Conservation (phyloP, 2,797 vertebrate species). For the Margarornis squamiger region DNA sequence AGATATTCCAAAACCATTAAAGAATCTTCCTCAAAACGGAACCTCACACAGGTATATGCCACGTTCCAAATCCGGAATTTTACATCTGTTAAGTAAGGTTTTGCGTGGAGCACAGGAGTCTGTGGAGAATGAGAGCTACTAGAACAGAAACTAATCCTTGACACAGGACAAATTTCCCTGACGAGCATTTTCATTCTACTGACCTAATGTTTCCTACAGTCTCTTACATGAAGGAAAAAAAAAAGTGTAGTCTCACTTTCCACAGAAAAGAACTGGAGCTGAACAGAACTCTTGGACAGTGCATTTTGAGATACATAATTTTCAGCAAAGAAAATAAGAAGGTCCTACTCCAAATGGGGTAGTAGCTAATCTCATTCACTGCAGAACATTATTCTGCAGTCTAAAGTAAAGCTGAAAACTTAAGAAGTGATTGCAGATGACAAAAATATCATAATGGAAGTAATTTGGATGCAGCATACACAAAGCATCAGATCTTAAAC, state of each 20-base stretch:
- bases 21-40: not conserved
- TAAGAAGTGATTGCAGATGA: not conserved
- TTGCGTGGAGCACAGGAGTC: not conserved
- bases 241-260: not conserved
- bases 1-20: not conserved
- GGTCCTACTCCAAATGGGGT: not conserved
- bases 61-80: not conserved
- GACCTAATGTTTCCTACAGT: not conserved
- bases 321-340: not conserved
- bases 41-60: not conserved
- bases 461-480: not conserved
- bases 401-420: not conserved
- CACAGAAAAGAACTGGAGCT: not conserved
- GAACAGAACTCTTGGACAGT: not conserved
- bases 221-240: not conserved
- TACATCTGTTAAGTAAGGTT: not conserved
- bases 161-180: not conserved
- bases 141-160: not conserved
- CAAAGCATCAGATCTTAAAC: not conserved
- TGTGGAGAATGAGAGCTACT: not conserved
- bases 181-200: not conserved
- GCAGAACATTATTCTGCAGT: not conserved
- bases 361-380: not conserved
- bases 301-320: not conserved
- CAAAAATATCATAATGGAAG: not conserved